Conservation (phyloP, 2,888 invertebrate genomes). For the Drosophila anomelani region DNA sequence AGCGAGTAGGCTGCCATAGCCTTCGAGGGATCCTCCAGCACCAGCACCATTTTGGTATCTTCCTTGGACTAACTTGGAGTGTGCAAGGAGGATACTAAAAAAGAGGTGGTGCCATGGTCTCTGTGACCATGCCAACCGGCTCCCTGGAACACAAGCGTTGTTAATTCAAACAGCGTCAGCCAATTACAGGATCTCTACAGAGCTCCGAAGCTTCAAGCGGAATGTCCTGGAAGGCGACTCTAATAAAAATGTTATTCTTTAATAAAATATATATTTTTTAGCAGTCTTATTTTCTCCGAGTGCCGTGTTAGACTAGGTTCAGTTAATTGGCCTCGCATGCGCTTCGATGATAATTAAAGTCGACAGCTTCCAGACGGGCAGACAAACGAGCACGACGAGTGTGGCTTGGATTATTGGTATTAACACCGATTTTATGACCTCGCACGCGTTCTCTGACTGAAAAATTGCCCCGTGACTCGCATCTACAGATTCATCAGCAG, state of each 20-base stretch:
- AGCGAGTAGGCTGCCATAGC: too few species aligned
- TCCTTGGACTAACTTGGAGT: too few species aligned
- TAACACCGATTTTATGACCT: conserved; percentile 71
- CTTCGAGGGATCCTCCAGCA: too few species aligned
- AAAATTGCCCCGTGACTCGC: conserved; percentile 15
- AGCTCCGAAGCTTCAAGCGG: not conserved
- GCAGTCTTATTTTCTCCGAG: not conserved
- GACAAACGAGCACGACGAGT: conserved; percentile 9
- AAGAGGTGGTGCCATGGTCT: too few species aligned
- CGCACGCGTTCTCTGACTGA: conserved; percentile 35
- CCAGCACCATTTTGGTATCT: too few species aligned
- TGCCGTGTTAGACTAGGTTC: conserved; percentile 52
- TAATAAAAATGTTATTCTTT: not conserved
- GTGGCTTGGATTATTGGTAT: conserved; percentile 52
- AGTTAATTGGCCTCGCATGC: conserved; percentile 69
- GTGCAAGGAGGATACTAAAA: too few species aligned
- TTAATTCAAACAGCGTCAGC: too few species aligned
- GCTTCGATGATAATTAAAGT: conserved; percentile 62
- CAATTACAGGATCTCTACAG: too few species aligned
- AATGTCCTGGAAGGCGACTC: not conserved
- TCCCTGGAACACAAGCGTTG: too few species aligned
- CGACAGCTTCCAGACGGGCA: conserved; percentile 24
- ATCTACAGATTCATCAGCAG: conserved; percentile 4
- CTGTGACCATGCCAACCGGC: too few species aligned
- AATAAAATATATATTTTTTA: not conserved